These are phyloP conservation scores for Dascillus cervinus DNA, from an alignment of 2,888 invertebrate species.

Conservation along the genomic window DNA sequence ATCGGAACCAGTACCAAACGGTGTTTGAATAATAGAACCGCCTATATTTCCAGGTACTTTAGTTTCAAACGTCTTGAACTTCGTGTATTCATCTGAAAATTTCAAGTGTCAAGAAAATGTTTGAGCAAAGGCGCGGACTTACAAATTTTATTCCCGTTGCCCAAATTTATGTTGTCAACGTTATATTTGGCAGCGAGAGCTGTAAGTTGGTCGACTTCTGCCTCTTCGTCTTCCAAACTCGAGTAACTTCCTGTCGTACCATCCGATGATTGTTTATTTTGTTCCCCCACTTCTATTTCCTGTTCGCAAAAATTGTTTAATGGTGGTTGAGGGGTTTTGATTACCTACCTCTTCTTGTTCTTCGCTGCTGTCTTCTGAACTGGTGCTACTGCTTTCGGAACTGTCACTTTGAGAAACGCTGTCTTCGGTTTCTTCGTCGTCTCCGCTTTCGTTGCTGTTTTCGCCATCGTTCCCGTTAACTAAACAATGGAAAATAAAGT, in stretches of 20 bases:
- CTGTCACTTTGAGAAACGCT: constrained; percentile 27
- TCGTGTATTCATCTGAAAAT: constrained; percentile 18
- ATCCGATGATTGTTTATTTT: constrained; percentile 40
- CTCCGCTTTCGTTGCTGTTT: constrained; percentile 29
- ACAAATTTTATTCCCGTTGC: constrained; percentile 43
- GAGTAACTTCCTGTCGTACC: constrained; percentile 49
- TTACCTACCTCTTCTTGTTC: constrained; percentile 30
- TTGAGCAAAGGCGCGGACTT: constrained; percentile 16
- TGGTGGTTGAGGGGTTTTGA: too few species aligned
- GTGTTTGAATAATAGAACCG: constrained; percentile 21
- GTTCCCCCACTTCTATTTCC: constrained; percentile 29
- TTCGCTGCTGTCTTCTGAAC: constrained; percentile 36
- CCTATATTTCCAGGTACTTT: constrained; percentile 12
- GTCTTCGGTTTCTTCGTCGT: constrained; percentile 34
- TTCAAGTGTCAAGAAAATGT: constrained; percentile 7
- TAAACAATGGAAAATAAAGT: too few species aligned
- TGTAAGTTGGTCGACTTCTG: constrained; percentile 38
- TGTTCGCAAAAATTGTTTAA: constrained; percentile 19
- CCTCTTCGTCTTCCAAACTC: constrained; percentile 48
- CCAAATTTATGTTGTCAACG: constrained; percentile 40
- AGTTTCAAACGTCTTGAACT: constrained; percentile 15
- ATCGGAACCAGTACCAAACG: constrained; percentile 43
- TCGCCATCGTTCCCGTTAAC: constrained; percentile 30
- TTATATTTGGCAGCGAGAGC: constrained; percentile 39
- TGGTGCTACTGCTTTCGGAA: constrained; percentile 28